A percentile compares a stretch with the other conserved stretches of the same genome.
Conservation (phyloP, 2,888 invertebrate genomes). For the Alloscopus bannaensis region DNA sequence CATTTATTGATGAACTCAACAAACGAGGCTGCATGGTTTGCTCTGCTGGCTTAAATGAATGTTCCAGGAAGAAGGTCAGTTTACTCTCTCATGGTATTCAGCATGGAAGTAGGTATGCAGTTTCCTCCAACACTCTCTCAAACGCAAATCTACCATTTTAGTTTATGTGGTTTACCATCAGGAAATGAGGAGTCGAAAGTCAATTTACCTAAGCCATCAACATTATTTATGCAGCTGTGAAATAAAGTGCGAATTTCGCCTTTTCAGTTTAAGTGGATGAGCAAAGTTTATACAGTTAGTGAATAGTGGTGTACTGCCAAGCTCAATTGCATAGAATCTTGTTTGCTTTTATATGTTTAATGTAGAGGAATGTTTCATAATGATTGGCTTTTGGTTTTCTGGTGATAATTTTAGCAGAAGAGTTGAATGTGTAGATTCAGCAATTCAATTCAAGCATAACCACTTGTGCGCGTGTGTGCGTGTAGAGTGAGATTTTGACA, state of each 20-base stretch:
- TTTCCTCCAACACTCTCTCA: no score
- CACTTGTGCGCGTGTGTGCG: no score
- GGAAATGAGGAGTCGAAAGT: slow-evolving; percentile 32
- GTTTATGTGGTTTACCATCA: slow-evolving; percentile 37
- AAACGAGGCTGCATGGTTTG: slow-evolving; percentile 13
- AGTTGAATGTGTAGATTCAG: no score
- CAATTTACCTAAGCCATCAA: neutral
- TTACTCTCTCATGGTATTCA: no score
- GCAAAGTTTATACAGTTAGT: neutral
- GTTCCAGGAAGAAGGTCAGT: slow-evolving; percentile 3
- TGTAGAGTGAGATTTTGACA: no score
- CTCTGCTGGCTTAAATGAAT: neutral
- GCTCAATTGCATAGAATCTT: neutral
- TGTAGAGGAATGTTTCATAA: no score
- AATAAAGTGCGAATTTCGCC: neutral
- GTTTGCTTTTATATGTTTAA: neutral
- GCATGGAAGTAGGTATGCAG: no score
- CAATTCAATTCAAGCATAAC: no score
- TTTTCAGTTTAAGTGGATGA: neutral
- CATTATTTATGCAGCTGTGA: neutral
- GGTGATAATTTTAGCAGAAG: no score
- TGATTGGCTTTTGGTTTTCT: no score
- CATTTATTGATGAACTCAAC: slow-evolving; percentile 44
- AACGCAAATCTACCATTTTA: no score
- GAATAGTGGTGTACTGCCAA: no score